Base-by-base conservation (phyloP, 2,113 vertebrate genomes). In the Morone saxatilis region DNA sequence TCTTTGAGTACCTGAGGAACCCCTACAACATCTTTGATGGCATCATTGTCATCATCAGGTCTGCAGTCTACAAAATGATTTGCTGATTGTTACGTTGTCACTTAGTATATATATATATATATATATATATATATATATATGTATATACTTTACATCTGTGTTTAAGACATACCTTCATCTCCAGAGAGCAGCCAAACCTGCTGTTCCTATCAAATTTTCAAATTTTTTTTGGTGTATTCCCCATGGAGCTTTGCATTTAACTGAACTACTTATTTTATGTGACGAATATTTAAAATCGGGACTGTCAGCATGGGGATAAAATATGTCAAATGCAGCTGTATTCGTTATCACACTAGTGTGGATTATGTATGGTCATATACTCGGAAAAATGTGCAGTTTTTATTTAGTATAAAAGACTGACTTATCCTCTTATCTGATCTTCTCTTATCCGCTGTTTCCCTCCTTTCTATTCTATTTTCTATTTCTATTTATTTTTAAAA, bases 1-100 rank as follows among this genome's bases (percentile, higher is more conserved):
- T 98, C 87, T 99, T 99, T 7, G 96, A 96, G 90, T 99, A 99
- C 90, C 94, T 99, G 86, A 96, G 97, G 86, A 99, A 99, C 76
- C 98, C 98, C 5, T 99, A 99, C 80, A 99, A 99, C 94, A 99
- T 99, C 90, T 99, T 98, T 9, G 98, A 99, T 84, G 98, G 98
- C 86, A 97, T 99, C 94, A 99, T 99, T 13, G 98, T 99, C 88
- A 98, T 99, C 94, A 99, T 99, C 96, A 99, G 98, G 98, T 99
- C 84, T 91, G 89, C 74, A 47, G 20, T 11, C 5, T 72, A 50
- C 1, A 71, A 83, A 25, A n/a, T 14, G 0, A 41, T 48, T 48
- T 8, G 11, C n/a, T 31, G 48, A 31, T 31, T 31, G 45, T 47
- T 47, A 47, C 4, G 13, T 47, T 13, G 45, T 47, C 12, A 47